Evolutionary conservation across 2,888 invertebrate species (phyloP), one percentile per base, ranked within the genome.

Genomic region (Vanessa cardui): DNA sequence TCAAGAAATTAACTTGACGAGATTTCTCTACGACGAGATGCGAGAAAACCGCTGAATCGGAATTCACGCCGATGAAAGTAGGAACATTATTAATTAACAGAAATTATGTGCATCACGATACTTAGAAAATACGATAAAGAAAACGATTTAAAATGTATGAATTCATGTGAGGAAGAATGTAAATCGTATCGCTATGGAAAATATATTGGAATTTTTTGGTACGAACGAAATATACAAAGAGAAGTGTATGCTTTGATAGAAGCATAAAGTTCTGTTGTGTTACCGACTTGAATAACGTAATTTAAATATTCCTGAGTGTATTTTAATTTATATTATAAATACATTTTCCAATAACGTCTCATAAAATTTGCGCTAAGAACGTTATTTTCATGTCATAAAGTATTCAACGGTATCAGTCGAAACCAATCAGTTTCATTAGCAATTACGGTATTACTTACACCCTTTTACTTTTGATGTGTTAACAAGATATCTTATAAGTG

Each of bases 41-140:
- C 21, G 69, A 73, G 74, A 69, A 62, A 68, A 69, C 65, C 50
- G 59, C 71, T 68, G 64, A 72, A 77, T 71, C 73, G 74, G 71
- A 77, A 81, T 81, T 76, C 76, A 71, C 75, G 61, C 33, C 52
- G 71, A 78, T 71, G 77, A 82, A 82, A 80, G 80, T 74, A 66
- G 70, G 66, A 70, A 71, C 66, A 56, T 50, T 21, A 21, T 67
- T 72, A 75, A 74, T 77, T 75, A 76, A 73, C 58, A 65, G 71
- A 62, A 81, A 81, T 80, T 79, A 77, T 72, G 52, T 47, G 61
- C 62, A 54, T 64, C 76, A 74, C 77, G 78, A 71, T 70, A 67
- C 21, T 49, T 66, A 33, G 54, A 31, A 54, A 54, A 33, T 16
- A 54, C 33, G 54, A 54, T 7, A 31, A 31, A n/a, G 54, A 31